phyloP scores from a whole-genome alignment of 2,888 invertebrate species.

The Ganaspis brasiliensis region DNA sequence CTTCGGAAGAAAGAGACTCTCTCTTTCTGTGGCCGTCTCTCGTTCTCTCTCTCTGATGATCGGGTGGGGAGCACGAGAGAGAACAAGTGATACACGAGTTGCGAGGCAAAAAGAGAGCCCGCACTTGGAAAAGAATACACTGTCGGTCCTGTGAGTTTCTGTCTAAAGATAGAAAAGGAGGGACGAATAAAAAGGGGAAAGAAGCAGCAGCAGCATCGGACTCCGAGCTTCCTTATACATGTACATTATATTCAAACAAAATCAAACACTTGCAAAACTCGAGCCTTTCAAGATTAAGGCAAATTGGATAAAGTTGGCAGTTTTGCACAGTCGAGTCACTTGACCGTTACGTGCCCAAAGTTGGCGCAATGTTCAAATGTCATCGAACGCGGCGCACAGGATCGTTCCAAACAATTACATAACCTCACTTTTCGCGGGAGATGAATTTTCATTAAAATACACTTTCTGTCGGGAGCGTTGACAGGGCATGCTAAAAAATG shows the following conservation, averaged over 20 bases:
- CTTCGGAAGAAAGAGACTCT: conserved; percentile 22
- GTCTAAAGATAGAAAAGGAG: conserved; percentile 38
- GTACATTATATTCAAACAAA: neutral
- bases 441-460: conserved; percentile 46
- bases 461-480: conserved; percentile 33
- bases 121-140: conserved; percentile 6
- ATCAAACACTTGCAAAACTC: too few species aligned
- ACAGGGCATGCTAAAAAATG: conserved; percentile 35
- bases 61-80: conserved; percentile 7
- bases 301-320: too few species aligned
- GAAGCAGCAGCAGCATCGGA: conserved; percentile 8
- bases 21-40: neutral
- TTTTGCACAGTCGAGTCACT: neutral
- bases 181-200: conserved; percentile 21
- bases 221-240: neutral
- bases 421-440: conserved; percentile 62
- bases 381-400: conserved; percentile 61
- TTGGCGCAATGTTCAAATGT: conserved; percentile 56
- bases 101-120: conserved; percentile 16
- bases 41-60: neutral
- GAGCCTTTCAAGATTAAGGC: too few species aligned
- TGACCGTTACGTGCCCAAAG: neutral
- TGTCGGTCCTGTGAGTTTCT: conserved; percentile 24
- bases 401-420: conserved; percentile 65
- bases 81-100: neutral